These are phyloP conservation scores for Dicycla oo DNA, from an alignment of 2,888 invertebrate species.

Conservation along the genomic window DNA sequence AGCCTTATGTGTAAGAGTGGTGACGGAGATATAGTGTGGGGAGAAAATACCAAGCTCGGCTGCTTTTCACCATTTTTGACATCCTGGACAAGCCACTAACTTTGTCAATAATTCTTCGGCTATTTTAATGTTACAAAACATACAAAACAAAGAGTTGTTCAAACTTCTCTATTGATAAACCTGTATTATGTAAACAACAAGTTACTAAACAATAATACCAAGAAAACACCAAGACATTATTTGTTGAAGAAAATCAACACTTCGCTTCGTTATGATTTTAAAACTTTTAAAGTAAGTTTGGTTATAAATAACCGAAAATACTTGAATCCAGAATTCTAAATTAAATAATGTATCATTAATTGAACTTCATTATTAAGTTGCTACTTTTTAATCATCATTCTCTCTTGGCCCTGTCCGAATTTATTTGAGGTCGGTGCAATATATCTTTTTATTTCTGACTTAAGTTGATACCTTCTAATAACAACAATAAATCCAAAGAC, in stretches of 20 bases:
- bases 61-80: neutral
- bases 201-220: neutral
- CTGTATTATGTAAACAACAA: neutral
- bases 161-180: neutral
- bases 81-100: neutral
- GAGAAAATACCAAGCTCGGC: neutral
- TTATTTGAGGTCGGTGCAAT: neutral
- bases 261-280: neutral
- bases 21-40: neutral
- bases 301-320: neutral
- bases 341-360: neutral
- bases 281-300: neutral
- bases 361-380: neutral
- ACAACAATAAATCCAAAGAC: neutral
- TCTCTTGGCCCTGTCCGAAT: neutral
- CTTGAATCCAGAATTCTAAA: neutral
- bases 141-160: neutral
- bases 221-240: slow-evolving; percentile 7
- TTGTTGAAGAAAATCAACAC: slow-evolving; percentile 4
- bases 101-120: neutral
- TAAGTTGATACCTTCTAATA: neutral
- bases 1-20: neutral
- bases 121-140: neutral
- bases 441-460: neutral
- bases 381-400: too few relatives aligned